Evolutionary conservation across 37 sponge, comb jelly and placozoan species (phyloP).

Genomic region (Oopsacas minuta): DNA sequence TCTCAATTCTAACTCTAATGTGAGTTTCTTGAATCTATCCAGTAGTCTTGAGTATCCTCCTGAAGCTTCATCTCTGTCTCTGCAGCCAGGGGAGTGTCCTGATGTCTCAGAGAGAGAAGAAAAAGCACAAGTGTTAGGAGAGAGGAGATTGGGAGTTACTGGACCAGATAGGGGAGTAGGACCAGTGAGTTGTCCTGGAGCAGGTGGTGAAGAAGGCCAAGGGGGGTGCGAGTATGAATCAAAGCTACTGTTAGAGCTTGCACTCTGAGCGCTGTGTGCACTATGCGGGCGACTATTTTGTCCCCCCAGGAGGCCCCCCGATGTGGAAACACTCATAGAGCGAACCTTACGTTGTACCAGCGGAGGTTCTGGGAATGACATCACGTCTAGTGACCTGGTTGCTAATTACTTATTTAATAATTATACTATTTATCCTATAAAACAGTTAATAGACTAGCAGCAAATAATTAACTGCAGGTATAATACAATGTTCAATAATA

Average conservation of each 20-base stretch:
- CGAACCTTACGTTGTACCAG: neutral
- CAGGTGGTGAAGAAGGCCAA: neutral
- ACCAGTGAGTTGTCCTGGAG: neutral
- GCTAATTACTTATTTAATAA: neutral
- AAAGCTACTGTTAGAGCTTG: neutral
- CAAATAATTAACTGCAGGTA: too few relatives aligned
- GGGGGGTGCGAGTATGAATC: conserved; percentile 15
- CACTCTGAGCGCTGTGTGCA: conserved; percentile 15
- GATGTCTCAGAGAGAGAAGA: neutral
- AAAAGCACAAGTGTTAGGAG: neutral
- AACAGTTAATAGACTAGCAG: neutral
- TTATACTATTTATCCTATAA: neutral
- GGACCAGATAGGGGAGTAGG: neutral
- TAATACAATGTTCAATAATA: too few relatives aligned
- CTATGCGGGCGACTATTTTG: neutral
- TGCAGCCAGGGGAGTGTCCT: neutral
- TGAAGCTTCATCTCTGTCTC: neutral
- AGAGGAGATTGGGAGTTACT: neutral
- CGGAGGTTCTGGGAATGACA: conserved; percentile 1
- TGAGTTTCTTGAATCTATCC: neutral
- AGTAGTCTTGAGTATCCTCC: neutral
- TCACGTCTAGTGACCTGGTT: neutral
- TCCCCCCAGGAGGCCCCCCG: conserved; percentile 11
- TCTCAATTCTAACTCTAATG: neutral
- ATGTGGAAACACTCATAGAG: neutral